phyloP scores from a whole-genome alignment of 2,113 vertebrate genomes.

The Lepisosteus osseus region DNA sequence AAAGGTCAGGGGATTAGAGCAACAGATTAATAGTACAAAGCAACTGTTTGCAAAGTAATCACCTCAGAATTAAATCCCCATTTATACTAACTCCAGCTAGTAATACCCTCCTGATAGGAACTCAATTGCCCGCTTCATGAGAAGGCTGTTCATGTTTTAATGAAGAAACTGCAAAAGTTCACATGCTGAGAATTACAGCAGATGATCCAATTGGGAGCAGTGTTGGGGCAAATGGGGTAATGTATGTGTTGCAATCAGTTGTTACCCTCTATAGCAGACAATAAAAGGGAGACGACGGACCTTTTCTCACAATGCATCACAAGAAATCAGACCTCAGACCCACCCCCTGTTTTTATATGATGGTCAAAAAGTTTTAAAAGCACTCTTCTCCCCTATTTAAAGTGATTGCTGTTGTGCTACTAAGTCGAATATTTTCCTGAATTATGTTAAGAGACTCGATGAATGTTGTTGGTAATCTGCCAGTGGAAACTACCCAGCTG shows the following conservation, averaged over 20 bases:
- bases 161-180: background rate
- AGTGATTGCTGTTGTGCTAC: slow-evolving; percentile 21
- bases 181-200: too few species aligned
- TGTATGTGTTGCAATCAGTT: too few species aligned
- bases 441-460: slow-evolving; percentile 38
- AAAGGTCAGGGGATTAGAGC: slow-evolving; percentile 8
- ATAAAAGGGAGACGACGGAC: too few species aligned
- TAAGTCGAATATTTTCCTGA: background rate
- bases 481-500: slow-evolving; percentile 39
- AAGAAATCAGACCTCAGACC: too few species aligned
- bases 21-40: slow-evolving; percentile 12
- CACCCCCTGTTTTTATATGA: background rate
- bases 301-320: too few species aligned
- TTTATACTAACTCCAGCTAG: slow-evolving; percentile 11
- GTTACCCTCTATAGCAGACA: too few species aligned
- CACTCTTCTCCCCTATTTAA: slow-evolving; percentile 22
- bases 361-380: background rate
- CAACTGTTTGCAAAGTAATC: slow-evolving; percentile 12
- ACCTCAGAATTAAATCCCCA: background rate
- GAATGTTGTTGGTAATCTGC: slow-evolving; percentile 36
- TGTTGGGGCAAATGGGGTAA: too few species aligned
- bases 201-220: too few species aligned
- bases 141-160: background rate
- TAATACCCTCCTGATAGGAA: slow-evolving; percentile 6
- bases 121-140: background rate